Base-by-base conservation (phyloP, 2,113 vertebrate species). In the Microcebus ravelobensis region DNA sequence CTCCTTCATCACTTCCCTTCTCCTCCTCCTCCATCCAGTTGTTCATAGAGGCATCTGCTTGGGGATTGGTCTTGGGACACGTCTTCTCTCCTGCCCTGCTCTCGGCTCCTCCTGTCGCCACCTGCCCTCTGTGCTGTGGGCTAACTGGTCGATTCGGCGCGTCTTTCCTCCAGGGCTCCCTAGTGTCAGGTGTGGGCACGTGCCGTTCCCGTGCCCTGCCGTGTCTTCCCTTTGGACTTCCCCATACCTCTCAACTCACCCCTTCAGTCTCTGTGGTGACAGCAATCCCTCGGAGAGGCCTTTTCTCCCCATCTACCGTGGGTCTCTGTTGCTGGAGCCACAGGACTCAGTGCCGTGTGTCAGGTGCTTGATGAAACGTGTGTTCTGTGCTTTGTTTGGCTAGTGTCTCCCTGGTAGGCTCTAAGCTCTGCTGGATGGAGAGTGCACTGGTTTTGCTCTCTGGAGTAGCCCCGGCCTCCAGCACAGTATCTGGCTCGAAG, bases 331-430 rank as follows among this genome's bases (percentile, higher is more conserved):
- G 52, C 48, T 36, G 71, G 36, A 79, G 6, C n/a, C 55, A 71
- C 52, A 61, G 23, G 4, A 20, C 13, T 74, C 4, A 13, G 31
- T 48, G 77, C 34, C 45, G n/a, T n/a, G 61, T 87, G n/a, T 74
- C 17, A 65, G 8, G 8, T 17, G 13, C 34, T 27, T 31, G 23
- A 23, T 73, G 63, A 57, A 48, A 73, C 0, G 2, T 65, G 15
- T 91, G 20, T 85, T 94, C 45, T 67, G 29, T 61, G 42, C 55
- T 90, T 73, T 31, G 13, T 94, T 91, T 92, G 63, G 27, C 61
- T 77, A 25, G 12, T 14, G 31, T 59, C 36, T 71, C 25, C 27
- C 48, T 3, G 6, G 1, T n/a, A 61, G 48, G 76, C 23, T 87
- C 52, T 88, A 34, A 59, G 45, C 71, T 79, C 29, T 80, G 39